Evolutionary conservation across 1,140 invertebrate genomes (phyloP), one percentile per base, ranked within the genome.

Genomic region (Meteorus sp.): DNA sequence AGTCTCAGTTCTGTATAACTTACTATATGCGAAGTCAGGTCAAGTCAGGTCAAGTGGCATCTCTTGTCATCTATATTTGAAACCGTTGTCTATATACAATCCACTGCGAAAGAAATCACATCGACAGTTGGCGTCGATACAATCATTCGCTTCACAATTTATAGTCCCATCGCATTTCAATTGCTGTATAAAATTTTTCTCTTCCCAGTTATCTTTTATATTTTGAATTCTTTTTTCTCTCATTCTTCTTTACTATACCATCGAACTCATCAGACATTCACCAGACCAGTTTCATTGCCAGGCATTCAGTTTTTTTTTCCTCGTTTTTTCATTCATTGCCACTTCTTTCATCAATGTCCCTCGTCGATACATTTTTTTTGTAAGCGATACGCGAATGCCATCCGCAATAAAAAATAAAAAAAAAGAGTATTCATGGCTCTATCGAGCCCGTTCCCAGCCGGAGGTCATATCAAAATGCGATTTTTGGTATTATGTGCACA

Each of bases 41-140:
- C 57, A 62, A 61, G 59, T 44, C 56, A 47, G 66, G 68, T 70
- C 66, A 70, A 70, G 64, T 70, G 64, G 66, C n/a, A n/a, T n/a
- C n/a, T 66, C 64, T 57, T 56, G 53, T 50, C 65, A 67, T n/a
- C n/a, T n/a, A n/a, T n/a, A n/a, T 66, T 68, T 63, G 66, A 66
- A 59, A 65, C 47, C 48, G 57, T 64, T 51, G 55, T 69, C 60
- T 17, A 43, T 44, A 29, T 53, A 47, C 22, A 56, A 48, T 35
- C 11, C 23, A n/a, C n/a, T n/a, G n/a, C 22, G 15, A 51, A 23
- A 19, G 37, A 20, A 11, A 25, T 23, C 19, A 25, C 27, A 19
- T 39, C 20, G 51, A 25, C 51, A 43, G 27, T 53, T 51, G 15
- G 15, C 48, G 31, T 51, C 15, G 31, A 51, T 37, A 13, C 29